Evolutionary conservation across 2,888 invertebrate genomes (phyloP).

Genomic region (Lycocerus yunnanus): DNA sequence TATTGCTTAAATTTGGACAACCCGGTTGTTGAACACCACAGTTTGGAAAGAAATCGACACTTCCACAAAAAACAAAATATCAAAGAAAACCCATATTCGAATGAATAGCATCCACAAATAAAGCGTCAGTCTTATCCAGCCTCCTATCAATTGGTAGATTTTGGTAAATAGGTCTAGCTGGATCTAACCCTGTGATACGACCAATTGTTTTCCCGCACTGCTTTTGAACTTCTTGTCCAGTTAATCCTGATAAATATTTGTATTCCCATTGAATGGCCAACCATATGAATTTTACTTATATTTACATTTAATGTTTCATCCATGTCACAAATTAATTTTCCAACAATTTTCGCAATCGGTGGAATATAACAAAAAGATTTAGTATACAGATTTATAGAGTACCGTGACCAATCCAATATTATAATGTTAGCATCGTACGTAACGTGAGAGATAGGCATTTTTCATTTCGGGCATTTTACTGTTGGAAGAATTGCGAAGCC

Average conservation of each 20-base stretch:
- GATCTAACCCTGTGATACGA: constrained; percentile 10
- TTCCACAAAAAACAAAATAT: too few relatives aligned
- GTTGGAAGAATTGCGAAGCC: too few relatives aligned
- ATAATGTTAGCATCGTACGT: too few relatives aligned
- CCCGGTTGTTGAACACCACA: constrained; percentile 7
- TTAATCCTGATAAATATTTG: background rate
- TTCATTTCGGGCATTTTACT: too few relatives aligned
- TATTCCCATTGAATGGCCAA: constrained; percentile 15
- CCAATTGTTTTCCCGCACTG: background rate
- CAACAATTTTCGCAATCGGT: background rate
- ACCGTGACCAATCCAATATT: too few relatives aligned
- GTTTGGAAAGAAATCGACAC: constrained; percentile 5
- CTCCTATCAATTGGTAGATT: background rate
- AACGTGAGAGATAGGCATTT: too few relatives aligned
- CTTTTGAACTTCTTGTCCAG: background rate
- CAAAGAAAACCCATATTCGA: too few relatives aligned
- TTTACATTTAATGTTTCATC: background rate
- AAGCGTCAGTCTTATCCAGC: background rate
- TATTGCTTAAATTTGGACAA: background rate
- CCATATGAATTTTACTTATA: background rate
- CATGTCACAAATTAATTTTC: background rate
- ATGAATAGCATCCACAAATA: too few relatives aligned
- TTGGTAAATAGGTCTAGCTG: constrained; percentile 11
- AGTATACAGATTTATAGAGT: background rate
- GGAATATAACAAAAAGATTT: background rate